Evolutionary conservation across 2,797 vertebrate genomes (phyloP), one percentile per base, ranked within the genome.

Genomic region (Chelon auratus): DNA sequence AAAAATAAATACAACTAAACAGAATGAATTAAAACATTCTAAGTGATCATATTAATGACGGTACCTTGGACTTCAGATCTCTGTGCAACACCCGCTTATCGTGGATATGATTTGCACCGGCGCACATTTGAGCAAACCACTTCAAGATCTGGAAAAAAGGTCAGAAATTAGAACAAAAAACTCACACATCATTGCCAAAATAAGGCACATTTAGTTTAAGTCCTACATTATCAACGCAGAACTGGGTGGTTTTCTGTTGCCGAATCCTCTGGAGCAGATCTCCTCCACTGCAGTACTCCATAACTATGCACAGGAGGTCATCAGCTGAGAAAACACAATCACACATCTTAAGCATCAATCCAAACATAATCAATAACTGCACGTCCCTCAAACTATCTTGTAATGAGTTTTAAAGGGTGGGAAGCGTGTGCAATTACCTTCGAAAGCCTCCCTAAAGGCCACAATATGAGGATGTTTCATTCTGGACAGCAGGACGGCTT

Each of bases 61-160:
- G 5, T 84, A 98, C 97, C 95, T 98, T 98, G 50, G 97, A 96
- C 81, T 99, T 99, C 78, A 98, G 94, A 83, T 99, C 97, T 86
- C 97, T 94, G 91, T 99, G 97, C 62, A 98, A 88, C 42, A 97
- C 95, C 53, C 88, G 87, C 72, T 95, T 95, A 65, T 96, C 94
- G 1, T 99, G 97, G 89, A 99, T 95, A 61, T 98, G 90, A 62
- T 95, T 94, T 57, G 96, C 87, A 45, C 94, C 94, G 39, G 95
- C 86, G 83, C 97, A 99, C 88, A 99, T 95, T 72, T 99, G 96
- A 74, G 94, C 90, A 85, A 98, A 97, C 96, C 97, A 98, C 33
- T 87, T 92, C 83, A 98, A 90, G 73, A 98, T 95, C 97, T 99
- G 57, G 1, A 6, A 3, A 26, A 68, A 30, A 63, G 18, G 15